Conservation (phyloP, 2,113 vertebrate genomes). For the Sceloporus tristichus region DNA sequence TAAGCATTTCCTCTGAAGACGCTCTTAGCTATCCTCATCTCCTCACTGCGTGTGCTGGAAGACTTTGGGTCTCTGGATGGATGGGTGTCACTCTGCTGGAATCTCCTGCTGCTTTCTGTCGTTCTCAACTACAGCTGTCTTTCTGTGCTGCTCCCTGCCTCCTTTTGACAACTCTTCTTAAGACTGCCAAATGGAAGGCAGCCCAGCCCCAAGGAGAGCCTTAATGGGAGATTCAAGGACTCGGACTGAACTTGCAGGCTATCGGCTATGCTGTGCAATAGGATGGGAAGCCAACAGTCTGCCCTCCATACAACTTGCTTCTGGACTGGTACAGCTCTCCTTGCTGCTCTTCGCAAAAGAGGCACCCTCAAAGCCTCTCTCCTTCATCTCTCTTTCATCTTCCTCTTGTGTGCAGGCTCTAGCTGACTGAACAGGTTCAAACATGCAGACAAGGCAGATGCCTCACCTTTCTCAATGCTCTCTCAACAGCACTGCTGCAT, state of each 20-base stretch:
- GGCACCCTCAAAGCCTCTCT: neutral
- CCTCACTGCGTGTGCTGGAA: neutral
- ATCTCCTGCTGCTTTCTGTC: neutral
- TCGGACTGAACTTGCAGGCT: too few relatives aligned
- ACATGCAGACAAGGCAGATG: neutral
- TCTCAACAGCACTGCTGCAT: neutral
- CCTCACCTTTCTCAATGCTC: neutral
- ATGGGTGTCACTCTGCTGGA: neutral
- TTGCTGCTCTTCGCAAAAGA: neutral
- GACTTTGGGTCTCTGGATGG: too few relatives aligned
- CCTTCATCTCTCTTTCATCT: neutral
- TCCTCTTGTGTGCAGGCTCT: neutral
- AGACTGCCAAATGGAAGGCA: neutral
- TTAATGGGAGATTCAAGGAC: too few relatives aligned
- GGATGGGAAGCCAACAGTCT: neutral
- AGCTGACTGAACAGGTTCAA: neutral
- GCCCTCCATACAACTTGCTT: neutral
- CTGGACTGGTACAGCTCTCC: neutral
- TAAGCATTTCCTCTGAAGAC: neutral
- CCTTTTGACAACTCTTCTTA: neutral
- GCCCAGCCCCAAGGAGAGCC: neutral
- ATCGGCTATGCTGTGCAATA: neutral
- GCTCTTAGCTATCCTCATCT: neutral
- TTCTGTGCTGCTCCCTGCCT: neutral
- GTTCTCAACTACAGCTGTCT: neutral